Percentiles rank a stretch among this genome's conserved stretches.
Evolutionary conservation across 2,113 vertebrate genomes (phyloP).

Genomic region (Arothron firmamentum): DNA sequence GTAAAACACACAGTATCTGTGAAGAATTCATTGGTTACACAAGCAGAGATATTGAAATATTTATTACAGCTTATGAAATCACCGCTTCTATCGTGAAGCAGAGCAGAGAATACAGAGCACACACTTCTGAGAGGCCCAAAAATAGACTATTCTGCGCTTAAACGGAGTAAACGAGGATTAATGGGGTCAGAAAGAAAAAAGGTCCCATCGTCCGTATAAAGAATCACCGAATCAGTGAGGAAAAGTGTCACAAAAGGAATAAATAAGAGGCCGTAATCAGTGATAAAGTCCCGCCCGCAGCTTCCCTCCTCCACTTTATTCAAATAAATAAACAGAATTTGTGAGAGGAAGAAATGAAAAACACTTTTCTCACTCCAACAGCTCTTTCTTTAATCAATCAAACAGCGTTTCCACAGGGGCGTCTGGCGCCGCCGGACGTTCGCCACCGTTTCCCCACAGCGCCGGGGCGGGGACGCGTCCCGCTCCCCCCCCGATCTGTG

Average conservation of each 20-base stretch:
- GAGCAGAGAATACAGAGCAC: slow-evolving; percentile 66
- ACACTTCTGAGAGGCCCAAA: slow-evolving; percentile 55
- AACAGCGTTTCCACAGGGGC: slow-evolving; percentile 72
- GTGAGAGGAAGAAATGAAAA: slow-evolving; percentile 72
- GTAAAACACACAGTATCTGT: slow-evolving; percentile 25
- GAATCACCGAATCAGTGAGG: slow-evolving; percentile 23
- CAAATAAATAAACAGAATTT: slow-evolving; percentile 84
- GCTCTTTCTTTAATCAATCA: slow-evolving; percentile 70
- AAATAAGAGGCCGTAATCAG: slow-evolving; percentile 54
- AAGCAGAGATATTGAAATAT: slow-evolving; percentile 59
- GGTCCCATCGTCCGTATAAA: slow-evolving; percentile 9
- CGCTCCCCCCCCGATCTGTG: slow-evolving; percentile 52
- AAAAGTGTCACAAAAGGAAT: slow-evolving; percentile 32
- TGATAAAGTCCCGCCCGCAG: slow-evolving; percentile 81
- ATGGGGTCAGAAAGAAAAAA: not conserved
- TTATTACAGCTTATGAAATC: slow-evolving; percentile 69
- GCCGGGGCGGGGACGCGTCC: slow-evolving; percentile 15
- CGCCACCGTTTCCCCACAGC: slow-evolving; percentile 43
- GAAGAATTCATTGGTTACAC: slow-evolving; percentile 53
- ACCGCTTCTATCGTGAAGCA: slow-evolving; percentile 59
- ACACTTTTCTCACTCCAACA: slow-evolving; percentile 79
- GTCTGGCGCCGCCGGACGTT: slow-evolving; percentile 52
- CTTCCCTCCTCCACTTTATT: slow-evolving; percentile 52
- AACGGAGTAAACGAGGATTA: slow-evolving; percentile 39
- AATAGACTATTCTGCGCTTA: slow-evolving; percentile 33